Conservation (phyloP, 2,888 invertebrate species). For the Anthrax anthrax region DNA sequence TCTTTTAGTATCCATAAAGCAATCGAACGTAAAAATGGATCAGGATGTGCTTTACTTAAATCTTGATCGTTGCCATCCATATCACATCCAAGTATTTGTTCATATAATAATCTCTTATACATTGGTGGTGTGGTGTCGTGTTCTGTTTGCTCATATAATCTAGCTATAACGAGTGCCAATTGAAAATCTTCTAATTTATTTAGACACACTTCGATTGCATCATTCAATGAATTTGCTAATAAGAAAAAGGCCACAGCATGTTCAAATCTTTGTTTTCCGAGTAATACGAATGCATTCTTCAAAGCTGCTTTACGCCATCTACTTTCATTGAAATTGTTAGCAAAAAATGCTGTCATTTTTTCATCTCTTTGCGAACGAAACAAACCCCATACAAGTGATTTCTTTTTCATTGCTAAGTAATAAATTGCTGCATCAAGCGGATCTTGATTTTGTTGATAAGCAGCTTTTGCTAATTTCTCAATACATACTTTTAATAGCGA, state of each 20-base stretch:
- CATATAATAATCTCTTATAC: constrained; percentile 59
- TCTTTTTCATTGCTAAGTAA: constrained; percentile 97
- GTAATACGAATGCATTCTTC: constrained; percentile 93
- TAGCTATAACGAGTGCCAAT: constrained; percentile 82
- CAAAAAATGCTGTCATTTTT: constrained; percentile 89
- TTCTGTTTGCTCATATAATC: constrained; percentile 78
- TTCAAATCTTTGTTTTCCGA: constrained; percentile 91
- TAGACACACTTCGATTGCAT: constrained; percentile 75
- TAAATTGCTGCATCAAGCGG: constrained; percentile 96
- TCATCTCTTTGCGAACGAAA: constrained; percentile 78
- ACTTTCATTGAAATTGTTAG: constrained; percentile 84
- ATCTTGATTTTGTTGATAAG: constrained; percentile 83
- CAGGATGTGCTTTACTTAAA: constrained; percentile 64
- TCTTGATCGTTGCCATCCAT: constrained; percentile 53
- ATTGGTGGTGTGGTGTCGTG: constrained; percentile 51
- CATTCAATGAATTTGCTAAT: constrained; percentile 82
- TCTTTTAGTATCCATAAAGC: constrained; percentile 92
- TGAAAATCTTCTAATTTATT: constrained; percentile 91
- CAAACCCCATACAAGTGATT: constrained; percentile 88
- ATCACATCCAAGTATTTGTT: constrained; percentile 64
- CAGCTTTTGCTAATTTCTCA: constrained; percentile 86
- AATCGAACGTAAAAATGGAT: constrained; percentile 97
- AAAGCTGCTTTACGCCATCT: constrained; percentile 95
- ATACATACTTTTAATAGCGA: constrained; percentile 68
- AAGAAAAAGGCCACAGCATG: constrained; percentile 98